Conservation (phyloP, 2,797 vertebrate genomes). For the Poliocrania exsul region DNA sequence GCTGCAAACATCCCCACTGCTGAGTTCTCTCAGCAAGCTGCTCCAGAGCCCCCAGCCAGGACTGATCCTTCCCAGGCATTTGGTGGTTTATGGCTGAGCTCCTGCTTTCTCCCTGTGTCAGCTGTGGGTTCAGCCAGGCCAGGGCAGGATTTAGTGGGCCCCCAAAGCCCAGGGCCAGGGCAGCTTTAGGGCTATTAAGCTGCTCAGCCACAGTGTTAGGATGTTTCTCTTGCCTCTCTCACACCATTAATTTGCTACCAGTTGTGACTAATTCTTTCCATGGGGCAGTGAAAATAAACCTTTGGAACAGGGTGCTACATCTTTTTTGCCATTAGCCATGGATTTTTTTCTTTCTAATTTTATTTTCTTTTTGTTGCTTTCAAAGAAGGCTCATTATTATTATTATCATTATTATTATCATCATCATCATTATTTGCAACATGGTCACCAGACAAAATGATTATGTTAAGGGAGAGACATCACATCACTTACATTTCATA, state of each 20-base stretch:
- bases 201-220: background rate
- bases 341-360: background rate
- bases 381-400: constrained; percentile 1
- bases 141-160: background rate
- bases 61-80: background rate
- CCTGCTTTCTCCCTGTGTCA: constrained; percentile 15
- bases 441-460: constrained; percentile 82
- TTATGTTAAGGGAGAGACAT: constrained; percentile 85
- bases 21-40: constrained; percentile 44
- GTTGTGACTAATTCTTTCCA: constrained; percentile 7
- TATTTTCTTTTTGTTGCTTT: constrained; percentile 14
- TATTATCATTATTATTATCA: constrained; percentile 21
- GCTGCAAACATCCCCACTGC: constrained; percentile 37
- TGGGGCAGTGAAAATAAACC: background rate
- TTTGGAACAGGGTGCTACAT: background rate
- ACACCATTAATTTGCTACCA: constrained; percentile 37
- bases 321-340: background rate
- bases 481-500: constrained; percentile 89
- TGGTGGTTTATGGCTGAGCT: constrained; percentile 22
- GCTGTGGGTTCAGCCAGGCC: constrained; percentile 5
- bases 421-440: constrained; percentile 79
- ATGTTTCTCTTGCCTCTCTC: constrained; percentile 14
- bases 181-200: constrained; percentile 48
- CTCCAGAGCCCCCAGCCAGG: constrained; percentile 4
- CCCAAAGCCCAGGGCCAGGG: background rate